These are phyloP conservation scores for Andrena praecox DNA, from an alignment of 2,888 invertebrate species.

Conservation along the genomic window DNA sequence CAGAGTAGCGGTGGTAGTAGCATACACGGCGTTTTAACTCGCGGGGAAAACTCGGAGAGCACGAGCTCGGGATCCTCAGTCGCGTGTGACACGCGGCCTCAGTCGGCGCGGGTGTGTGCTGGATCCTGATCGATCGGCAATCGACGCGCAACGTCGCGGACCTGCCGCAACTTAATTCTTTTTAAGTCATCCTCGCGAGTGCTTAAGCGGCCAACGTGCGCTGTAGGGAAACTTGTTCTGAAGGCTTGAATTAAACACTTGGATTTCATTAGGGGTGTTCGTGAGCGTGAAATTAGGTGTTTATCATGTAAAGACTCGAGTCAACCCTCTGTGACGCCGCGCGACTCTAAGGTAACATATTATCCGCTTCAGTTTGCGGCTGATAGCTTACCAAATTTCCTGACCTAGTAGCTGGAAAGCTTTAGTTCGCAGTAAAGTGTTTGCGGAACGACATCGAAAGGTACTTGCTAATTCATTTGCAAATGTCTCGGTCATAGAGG, in stretches of 20 bases:
- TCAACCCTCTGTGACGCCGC: too few relatives aligned
- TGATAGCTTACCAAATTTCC: too few relatives aligned
- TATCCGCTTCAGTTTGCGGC: too few relatives aligned
- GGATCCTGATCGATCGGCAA: background rate
- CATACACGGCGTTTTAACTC: slow-evolving; percentile 70
- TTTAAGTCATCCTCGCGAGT: too few relatives aligned
- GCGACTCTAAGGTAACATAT: too few relatives aligned
- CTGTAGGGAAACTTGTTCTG: too few relatives aligned
- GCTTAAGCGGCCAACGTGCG: too few relatives aligned
- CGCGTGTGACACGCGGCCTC: slow-evolving; percentile 78
- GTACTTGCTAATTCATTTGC: background rate
- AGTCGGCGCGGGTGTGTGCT: slow-evolving; percentile 47
- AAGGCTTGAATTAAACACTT: background rate
- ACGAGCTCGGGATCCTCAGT: slow-evolving; percentile 76
- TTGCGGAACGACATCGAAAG: background rate
- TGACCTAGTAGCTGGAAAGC: too few relatives aligned
- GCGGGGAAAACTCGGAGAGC: slow-evolving; percentile 69
- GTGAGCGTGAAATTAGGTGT: background rate
- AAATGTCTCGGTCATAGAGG: background rate
- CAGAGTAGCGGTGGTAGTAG: slow-evolving; percentile 54
- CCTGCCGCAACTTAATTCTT: too few relatives aligned
- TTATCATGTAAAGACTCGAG: too few relatives aligned
- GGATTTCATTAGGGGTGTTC: background rate
- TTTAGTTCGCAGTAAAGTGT: too few relatives aligned
- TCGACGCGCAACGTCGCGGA: too few relatives aligned